A percentile compares a stretch with the other conserved stretches of the same genome.
These are phyloP conservation scores for Nipponia nippon DNA, from an alignment of 2,113 vertebrate species.

Conservation along the genomic window DNA sequence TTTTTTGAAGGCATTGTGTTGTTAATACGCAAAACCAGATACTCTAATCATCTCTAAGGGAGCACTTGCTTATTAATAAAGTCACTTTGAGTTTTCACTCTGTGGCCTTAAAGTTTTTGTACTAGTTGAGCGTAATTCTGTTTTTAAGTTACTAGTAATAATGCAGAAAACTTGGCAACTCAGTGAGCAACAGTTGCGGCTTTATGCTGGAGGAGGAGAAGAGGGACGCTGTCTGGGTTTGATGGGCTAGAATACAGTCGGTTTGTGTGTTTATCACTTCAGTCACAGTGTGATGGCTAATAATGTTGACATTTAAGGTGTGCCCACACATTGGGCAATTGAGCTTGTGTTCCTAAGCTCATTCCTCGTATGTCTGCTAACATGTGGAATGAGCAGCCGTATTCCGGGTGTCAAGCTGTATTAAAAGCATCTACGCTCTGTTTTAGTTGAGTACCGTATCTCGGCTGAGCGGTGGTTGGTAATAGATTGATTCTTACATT, in stretches of 20 bases:
- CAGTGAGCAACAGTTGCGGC: background rate
- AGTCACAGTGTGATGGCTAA: background rate
- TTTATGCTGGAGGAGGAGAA: constrained; percentile 4
- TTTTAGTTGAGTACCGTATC: background rate
- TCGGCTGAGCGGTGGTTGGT: background rate
- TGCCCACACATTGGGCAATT: background rate
- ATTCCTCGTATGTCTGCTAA: background rate
- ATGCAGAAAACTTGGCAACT: background rate
- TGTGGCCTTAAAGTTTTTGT: background rate
- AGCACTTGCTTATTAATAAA: background rate
- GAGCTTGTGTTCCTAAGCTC: background rate
- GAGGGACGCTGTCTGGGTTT: background rate
- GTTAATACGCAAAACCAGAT: background rate
- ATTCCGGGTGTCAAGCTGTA: background rate
- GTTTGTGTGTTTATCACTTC: background rate
- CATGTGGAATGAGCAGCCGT: background rate
- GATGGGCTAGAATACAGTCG: background rate
- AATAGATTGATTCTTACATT: background rate
- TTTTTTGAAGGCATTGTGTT: background rate
- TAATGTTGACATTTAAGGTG: background rate
- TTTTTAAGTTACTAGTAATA: background rate
- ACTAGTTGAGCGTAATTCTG: background rate
- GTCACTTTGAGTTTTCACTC: background rate
- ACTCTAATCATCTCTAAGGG: background rate
- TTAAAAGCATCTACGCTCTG: background rate